A percentile compares a stretch with the other conserved stretches of the same genome.
Conservation (phyloP, 2,888 invertebrate genomes). For the Vesta saturnalis region DNA sequence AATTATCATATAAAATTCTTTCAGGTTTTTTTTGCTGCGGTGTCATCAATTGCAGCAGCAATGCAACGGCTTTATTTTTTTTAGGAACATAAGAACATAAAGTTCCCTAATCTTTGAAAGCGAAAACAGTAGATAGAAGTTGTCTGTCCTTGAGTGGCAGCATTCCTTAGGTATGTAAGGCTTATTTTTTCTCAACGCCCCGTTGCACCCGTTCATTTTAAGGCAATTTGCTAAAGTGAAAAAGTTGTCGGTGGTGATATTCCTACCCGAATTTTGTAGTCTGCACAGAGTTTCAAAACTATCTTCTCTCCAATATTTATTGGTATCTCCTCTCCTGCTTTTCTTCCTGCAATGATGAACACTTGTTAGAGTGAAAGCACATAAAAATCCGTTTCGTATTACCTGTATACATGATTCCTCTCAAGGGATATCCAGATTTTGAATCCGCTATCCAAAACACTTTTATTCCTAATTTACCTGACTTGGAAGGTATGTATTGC, state of each 20-base stretch:
- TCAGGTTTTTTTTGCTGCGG: background rate
- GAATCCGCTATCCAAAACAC: slow-evolving; percentile 15
- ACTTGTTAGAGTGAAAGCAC: background rate
- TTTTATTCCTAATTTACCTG: slow-evolving; percentile 20
- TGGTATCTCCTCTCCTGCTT: slow-evolving; percentile 4
- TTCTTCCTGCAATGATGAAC: background rate
- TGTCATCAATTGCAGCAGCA: background rate
- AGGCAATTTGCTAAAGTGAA: background rate
- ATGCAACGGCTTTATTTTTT: background rate
- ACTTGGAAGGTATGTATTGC: slow-evolving; percentile 21
- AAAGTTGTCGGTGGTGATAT: slow-evolving; percentile 21
- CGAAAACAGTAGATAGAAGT: background rate
- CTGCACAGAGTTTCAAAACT: slow-evolving; percentile 11
- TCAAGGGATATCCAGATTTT: slow-evolving; percentile 4
- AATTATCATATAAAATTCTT: too few relatives aligned
- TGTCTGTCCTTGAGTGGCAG: background rate
- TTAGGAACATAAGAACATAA: background rate
- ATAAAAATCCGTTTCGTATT: background rate
- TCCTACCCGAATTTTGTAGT: slow-evolving; percentile 13
- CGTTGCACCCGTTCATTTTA: background rate
- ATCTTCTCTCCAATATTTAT: slow-evolving; percentile 16
- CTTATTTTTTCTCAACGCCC: background rate
- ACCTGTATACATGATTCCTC: slow-evolving; percentile 19
- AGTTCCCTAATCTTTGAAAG: background rate
- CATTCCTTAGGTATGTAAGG: background rate